A percentile compares a stretch with the other conserved stretches of the same genome.
Conservation (phyloP, 2,113 vertebrate genomes). For the Orycteropus afer region DNA sequence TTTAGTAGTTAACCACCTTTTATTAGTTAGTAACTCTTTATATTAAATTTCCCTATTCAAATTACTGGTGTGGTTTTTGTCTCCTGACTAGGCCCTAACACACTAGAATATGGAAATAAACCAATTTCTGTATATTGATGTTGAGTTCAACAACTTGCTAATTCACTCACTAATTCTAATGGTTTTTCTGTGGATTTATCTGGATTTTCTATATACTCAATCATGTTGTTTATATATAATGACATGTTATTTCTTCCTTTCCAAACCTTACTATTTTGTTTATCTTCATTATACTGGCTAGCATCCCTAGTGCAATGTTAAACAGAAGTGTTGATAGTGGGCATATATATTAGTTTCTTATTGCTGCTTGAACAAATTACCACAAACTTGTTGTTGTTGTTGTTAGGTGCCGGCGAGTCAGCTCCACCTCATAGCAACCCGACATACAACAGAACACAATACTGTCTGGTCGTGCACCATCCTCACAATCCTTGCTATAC, state of each 20-base stretch:
- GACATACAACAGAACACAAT: too few species aligned
- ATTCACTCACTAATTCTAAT: constrained; percentile 26
- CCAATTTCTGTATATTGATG: not conserved
- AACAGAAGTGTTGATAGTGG: not conserved
- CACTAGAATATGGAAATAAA: not conserved
- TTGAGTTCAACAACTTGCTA: not conserved
- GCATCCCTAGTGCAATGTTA: not conserved
- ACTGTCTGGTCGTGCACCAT: too few species aligned
- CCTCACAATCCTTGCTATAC: too few species aligned
- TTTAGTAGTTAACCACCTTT: not conserved
- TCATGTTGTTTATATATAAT: not conserved
- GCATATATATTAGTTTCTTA: constrained; percentile 26
- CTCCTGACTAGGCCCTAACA: not conserved
- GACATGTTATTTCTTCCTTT: constrained; percentile 41
- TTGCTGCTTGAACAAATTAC: constrained; percentile 15
- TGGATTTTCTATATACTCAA: not conserved
- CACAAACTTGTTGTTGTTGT: constrained; percentile 16
- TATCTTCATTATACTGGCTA: constrained; percentile 25
- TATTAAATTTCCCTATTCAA: not conserved
- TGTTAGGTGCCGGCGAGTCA: too few species aligned
- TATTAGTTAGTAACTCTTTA: constrained; percentile 31
- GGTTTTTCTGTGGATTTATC: not conserved
- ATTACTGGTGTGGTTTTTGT: constrained; percentile 11
- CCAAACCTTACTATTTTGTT: not conserved
- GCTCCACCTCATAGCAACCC: too few species aligned